These are phyloP conservation scores for Dolichotis patagonum DNA, from an alignment of 2,113 vertebrate genomes.

Conservation along the genomic window DNA sequence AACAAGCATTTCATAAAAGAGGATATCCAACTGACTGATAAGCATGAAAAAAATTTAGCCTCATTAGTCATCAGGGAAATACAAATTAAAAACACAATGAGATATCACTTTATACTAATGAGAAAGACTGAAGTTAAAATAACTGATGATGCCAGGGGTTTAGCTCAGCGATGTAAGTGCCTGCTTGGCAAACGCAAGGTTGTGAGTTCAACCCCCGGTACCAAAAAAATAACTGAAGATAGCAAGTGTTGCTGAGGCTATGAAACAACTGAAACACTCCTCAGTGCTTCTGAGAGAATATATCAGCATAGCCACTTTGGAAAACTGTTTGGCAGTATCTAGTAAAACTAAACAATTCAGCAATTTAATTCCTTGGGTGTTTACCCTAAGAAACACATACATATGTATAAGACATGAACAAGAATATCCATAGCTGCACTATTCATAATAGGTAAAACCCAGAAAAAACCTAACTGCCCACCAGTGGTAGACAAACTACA, in stretches of 20 bases:
- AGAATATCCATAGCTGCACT: not conserved
- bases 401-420: not conserved
- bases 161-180: too few relatives aligned
- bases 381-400: not conserved
- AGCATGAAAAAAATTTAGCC: not conserved
- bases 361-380: not conserved
- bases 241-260: not conserved
- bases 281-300: not conserved
- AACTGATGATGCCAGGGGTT: too few relatives aligned
- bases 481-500: not conserved
- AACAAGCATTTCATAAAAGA: constrained; percentile 28
- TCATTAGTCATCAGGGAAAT: constrained; percentile 66
- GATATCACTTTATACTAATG: not conserved
- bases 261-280: not conserved
- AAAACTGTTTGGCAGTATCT: not conserved
- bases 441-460: not conserved
- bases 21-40: not conserved
- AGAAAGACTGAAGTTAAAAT: constrained; percentile 37
- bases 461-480: not conserved
- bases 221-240: too few relatives aligned
- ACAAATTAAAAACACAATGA: constrained; percentile 59
- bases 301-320: not conserved
- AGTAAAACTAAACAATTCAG: not conserved
- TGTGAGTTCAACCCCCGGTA: too few relatives aligned
- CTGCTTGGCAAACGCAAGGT: too few relatives aligned